Percentiles rank a stretch among this genome's conserved stretches.
These are phyloP conservation scores for Zaprionus capensis DNA, from an alignment of 1,140 invertebrate species.

Conservation along the genomic window DNA sequence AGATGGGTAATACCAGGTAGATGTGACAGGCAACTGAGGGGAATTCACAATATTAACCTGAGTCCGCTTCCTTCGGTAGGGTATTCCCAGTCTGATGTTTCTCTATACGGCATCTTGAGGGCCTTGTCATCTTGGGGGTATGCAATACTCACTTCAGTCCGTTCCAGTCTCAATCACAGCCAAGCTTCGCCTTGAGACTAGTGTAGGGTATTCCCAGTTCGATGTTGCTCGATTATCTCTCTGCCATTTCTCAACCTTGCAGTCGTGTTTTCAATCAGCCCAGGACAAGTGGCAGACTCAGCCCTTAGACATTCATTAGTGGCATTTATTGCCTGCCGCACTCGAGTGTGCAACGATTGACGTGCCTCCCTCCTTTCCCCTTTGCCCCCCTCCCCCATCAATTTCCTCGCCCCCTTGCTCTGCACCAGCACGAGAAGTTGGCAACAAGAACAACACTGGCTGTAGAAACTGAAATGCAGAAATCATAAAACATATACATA, in stretches of 20 bases:
- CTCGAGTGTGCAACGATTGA: slow-evolving; percentile 67
- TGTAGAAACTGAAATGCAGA: not conserved
- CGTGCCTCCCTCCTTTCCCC: not conserved
- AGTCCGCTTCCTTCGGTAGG: too few relatives aligned
- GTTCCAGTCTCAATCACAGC: too few relatives aligned
- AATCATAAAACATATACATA: slow-evolving; percentile 32
- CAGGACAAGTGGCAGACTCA: slow-evolving; percentile 41
- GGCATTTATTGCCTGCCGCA: slow-evolving; percentile 63
- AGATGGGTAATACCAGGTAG: too few relatives aligned
- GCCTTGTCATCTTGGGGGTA: too few relatives aligned
- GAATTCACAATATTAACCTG: too few relatives aligned
- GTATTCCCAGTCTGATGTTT: too few relatives aligned
- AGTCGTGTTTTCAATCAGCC: slow-evolving; percentile 50
- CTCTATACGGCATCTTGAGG: too few relatives aligned
- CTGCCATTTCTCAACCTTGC: slow-evolving; percentile 30
- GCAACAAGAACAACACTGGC: not conserved
- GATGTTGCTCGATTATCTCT: not conserved
- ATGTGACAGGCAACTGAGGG: too few relatives aligned
- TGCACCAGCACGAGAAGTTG: slow-evolving; percentile 15
- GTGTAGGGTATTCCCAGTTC: not conserved
- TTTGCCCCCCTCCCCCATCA: not conserved
- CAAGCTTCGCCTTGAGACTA: not conserved
- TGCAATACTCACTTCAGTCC: too few relatives aligned
- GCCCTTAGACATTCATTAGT: slow-evolving; percentile 80
- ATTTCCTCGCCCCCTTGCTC: slow-evolving; percentile 12